Conservation (phyloP, 2,888 invertebrate species). For the Agrypnus murinus region DNA sequence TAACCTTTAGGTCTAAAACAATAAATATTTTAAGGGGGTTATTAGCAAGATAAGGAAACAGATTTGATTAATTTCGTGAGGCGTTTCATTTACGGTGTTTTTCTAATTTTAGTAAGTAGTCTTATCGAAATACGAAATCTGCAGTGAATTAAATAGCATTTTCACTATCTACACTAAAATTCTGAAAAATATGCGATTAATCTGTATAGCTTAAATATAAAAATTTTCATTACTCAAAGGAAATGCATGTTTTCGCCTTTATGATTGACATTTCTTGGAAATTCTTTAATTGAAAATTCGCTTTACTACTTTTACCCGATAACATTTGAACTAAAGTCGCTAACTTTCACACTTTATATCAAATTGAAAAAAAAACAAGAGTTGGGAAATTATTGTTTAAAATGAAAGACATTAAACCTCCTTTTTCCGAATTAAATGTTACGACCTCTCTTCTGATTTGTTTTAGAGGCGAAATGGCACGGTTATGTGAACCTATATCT, state of each 20-base stretch:
- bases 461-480: not conserved
- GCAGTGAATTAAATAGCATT: not conserved
- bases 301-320: no score
- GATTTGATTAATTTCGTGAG: slow-evolving; percentile 19
- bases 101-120: not conserved
- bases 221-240: not conserved
- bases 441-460: not conserved
- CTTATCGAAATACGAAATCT: not conserved
- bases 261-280: no score
- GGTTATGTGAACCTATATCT: slow-evolving; percentile 15
- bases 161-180: no score
- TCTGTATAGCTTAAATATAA: not conserved
- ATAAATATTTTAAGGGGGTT: no score
- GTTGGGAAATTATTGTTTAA: no score
- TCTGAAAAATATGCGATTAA: no score
- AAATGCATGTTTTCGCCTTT: no score
- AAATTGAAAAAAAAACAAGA: no score
- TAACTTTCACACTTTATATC: no score
- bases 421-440: slow-evolving; percentile 2
- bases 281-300: no score
- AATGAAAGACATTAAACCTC: not conserved
- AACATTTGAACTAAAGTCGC: no score
- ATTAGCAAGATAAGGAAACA: slow-evolving; percentile 17
- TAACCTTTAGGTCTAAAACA: no score
- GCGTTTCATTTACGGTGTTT: slow-evolving; percentile 4